Base-by-base conservation (phyloP, 2,797 vertebrate genomes). In the Nothura maculosa region DNA sequence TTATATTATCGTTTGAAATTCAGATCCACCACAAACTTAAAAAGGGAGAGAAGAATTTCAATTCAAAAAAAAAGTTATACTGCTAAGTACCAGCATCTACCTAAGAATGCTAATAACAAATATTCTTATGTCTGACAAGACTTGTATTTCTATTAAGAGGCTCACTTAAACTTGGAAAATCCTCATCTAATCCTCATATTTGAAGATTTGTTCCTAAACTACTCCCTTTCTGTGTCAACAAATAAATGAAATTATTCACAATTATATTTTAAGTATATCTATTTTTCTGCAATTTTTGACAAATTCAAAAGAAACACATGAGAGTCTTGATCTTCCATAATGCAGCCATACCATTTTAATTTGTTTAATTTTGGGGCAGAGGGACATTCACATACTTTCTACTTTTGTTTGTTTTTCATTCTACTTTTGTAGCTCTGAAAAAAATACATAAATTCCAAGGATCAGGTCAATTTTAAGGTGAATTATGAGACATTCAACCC, bases 81-180 rank as follows among this genome's bases (percentile, higher is more conserved):
- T 2, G 38, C 1, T 69, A 19, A 21, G 9, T 40, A 47, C 5
- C 40, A 87, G 1, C 30, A 48, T 24, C 21, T 85, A 58, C n/a
- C 12, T 79, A 69, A 48, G 40, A 87, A 50, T n/a, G 62, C n/a
- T n/a, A n/a, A n/a, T n/a, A n/a, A n/a, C n/a, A n/a, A 84, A 85
- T 9, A 62, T 28, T 2, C 1, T 40, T 54, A 2, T 58, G 10
- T 79, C 34, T 52, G 12, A 3, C 3, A 75, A 86, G 20, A 9
- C 6, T 72, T 6, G 3, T 64, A 45, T 62, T 83, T 78, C 34
- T 85, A 24, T 70, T 78, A 57, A 79, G 34, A 21, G 4, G 1
- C 2, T 57, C 40, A 10, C 2, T 82, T 61, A 20, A 34, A 27
- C 32, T n/a, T 60, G 4, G 22, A 47, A 72, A 81, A 61, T n/a